Percentiles rank a stretch among this genome's conserved stretches.
Conservation (phyloP, 2,113 vertebrate genomes). For the Chamaetylas fuelleborni region DNA sequence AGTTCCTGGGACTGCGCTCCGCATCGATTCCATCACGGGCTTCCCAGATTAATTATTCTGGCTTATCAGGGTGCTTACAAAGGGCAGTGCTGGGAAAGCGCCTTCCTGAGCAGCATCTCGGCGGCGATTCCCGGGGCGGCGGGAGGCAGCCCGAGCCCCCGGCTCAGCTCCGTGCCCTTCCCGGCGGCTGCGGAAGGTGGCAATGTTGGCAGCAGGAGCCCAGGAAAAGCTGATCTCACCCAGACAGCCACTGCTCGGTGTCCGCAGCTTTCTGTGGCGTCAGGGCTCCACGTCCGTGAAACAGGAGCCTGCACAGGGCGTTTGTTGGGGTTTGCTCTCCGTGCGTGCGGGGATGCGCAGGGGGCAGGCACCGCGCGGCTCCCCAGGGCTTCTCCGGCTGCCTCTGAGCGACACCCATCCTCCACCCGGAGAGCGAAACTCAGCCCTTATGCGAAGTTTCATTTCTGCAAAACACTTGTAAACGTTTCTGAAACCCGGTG, state of each 20-base stretch:
- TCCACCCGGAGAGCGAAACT: not conserved
- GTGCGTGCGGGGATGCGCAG: not conserved
- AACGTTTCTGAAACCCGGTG: not conserved
- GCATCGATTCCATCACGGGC: rapidly evolving
- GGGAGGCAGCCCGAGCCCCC: not conserved
- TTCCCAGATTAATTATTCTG: not conserved
- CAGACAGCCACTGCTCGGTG: not conserved
- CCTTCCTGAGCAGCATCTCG: not conserved
- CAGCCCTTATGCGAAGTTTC: not conserved
- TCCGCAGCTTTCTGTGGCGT: not conserved
- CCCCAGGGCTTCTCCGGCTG: not conserved
- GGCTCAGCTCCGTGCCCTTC: not conserved
- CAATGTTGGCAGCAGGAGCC: slow-evolving; percentile 27
- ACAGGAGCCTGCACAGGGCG: not conserved
- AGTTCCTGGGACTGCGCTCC: not conserved
- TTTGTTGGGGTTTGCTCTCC: not conserved
- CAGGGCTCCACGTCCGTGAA: not conserved
- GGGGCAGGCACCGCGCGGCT: not conserved
- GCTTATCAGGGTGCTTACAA: rapidly evolving
- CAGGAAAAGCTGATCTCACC: not conserved
- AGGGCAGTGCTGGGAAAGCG: not conserved
- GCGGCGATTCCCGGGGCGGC: rapidly evolving
- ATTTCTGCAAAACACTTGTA: slow-evolving; percentile 12
- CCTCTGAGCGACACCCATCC: not conserved
- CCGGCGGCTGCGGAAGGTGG: not conserved